Evolutionary conservation across 2,888 invertebrate genomes (phyloP).

Genomic region (Drosophila ustulata): DNA sequence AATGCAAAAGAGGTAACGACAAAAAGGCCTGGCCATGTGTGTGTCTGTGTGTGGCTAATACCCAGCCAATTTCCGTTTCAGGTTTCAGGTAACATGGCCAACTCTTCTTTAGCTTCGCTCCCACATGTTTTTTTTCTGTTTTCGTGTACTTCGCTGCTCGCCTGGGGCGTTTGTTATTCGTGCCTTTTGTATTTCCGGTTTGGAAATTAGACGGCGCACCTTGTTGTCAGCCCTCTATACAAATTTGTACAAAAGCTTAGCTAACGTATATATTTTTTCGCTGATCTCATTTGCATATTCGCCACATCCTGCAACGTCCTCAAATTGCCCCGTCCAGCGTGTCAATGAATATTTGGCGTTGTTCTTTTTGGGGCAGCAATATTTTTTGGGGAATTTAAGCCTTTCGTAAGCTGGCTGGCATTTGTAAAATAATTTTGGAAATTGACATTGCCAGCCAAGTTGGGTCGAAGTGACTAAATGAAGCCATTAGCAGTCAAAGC

Average conservation of each 20-base stretch:
- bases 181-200: conserved; percentile 78
- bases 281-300: conserved; percentile 70
- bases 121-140: conserved; percentile 6
- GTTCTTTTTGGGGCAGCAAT: not conserved
- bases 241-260: conserved; percentile 78
- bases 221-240: conserved; percentile 39
- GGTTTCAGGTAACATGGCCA: conserved; percentile 50
- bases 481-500: conserved; percentile 62
- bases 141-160: not conserved
- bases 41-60: conserved; percentile 65
- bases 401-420: conserved; percentile 18
- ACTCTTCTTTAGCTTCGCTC: conserved; percentile 22
- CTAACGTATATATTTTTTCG: conserved; percentile 34
- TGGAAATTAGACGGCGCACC: conserved; percentile 70
- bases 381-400: conserved; percentile 42
- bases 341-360: not conserved
- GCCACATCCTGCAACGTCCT: conserved; percentile 54
- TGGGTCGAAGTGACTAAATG: conserved; percentile 50
- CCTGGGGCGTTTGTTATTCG: conserved; percentile 54
- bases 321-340: conserved; percentile 16
- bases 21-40: conserved; percentile 21
- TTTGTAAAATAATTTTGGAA: conserved; percentile 53
- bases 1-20: not conserved
- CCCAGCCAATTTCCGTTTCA: conserved; percentile 73
- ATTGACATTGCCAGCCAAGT: conserved; percentile 47